A percentile compares a stretch with the other conserved stretches of the same genome.
These are phyloP conservation scores for Eurypyga helias DNA, from an alignment of 2,113 vertebrate species.

Conservation along the genomic window DNA sequence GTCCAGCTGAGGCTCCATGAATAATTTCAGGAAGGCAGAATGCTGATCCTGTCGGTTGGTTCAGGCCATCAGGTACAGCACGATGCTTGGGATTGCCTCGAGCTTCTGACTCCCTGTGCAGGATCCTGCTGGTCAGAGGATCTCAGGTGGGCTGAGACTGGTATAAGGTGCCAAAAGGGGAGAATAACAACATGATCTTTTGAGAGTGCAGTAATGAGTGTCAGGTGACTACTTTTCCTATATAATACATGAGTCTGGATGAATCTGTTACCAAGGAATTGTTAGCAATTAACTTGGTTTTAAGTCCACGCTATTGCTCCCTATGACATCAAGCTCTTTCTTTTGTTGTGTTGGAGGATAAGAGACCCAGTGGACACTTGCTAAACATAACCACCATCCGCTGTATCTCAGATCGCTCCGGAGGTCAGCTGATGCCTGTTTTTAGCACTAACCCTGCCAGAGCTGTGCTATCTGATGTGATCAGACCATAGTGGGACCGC, in stretches of 20 bases:
- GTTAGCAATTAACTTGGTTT: background rate
- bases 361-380: background rate
- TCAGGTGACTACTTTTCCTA: background rate
- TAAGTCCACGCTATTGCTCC: rapidly evolving
- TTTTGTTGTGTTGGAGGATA: background rate
- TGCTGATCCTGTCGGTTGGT: background rate
- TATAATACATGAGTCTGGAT: background rate
- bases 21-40: background rate
- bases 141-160: background rate
- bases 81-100: background rate
- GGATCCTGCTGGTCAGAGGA: background rate
- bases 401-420: background rate
- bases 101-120: rapidly evolving
- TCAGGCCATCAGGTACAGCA: background rate
- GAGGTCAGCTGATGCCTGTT: background rate
- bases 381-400: background rate
- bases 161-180: background rate
- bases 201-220: background rate
- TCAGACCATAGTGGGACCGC: rapidly evolving
- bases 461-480: background rate
- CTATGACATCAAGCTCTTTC: background rate
- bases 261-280: background rate
- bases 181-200: background rate
- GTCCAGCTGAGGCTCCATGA: background rate
- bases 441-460: background rate